phyloP scores from a whole-genome alignment of 2,797 vertebrate species.

The Clarias platycephalus region DNA sequence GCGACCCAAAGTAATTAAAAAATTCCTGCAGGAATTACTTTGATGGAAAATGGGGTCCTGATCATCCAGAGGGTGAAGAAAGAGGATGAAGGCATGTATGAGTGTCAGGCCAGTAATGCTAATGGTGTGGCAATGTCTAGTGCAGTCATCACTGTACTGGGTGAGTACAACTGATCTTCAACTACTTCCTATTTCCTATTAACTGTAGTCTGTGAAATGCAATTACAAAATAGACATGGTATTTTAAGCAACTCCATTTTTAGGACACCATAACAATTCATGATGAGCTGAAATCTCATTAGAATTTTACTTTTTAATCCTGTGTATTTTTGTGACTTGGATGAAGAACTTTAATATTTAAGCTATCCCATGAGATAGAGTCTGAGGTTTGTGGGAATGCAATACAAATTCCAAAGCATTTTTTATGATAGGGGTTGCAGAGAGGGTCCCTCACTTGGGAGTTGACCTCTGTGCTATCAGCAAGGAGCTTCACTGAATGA shows the following conservation, averaged over 20 bases:
- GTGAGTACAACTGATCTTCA: constrained; percentile 68
- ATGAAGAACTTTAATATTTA: constrained; percentile 61
- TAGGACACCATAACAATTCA: constrained; percentile 30
- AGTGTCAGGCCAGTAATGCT: constrained; percentile 80
- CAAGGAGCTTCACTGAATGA: constrained; percentile 69
- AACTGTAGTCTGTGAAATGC: not conserved
- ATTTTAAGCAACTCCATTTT: not conserved
- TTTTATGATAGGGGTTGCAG: constrained; percentile 69
- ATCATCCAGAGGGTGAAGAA: constrained; percentile 89
- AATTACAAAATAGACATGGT: not conserved
- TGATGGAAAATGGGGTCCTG: constrained; percentile 74
- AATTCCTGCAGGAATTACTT: constrained; percentile 78
- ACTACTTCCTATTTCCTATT: constrained; percentile 4
- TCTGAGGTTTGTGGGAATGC: constrained; percentile 66
- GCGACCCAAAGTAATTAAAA: not conserved
- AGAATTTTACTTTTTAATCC: constrained; percentile 25
- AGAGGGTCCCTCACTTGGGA: constrained; percentile 66
- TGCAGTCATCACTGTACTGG: constrained; percentile 81
- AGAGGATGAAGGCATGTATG: constrained; percentile 88
- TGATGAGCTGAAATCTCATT: constrained; percentile 39
- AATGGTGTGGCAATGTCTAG: constrained; percentile 78
- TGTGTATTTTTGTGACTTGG: constrained; percentile 57
- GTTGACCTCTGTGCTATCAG: constrained; percentile 67
- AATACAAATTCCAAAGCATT: constrained; percentile 68
- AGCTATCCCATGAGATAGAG: constrained; percentile 60